phyloP scores from a whole-genome alignment of 2,113 vertebrate species.

The Neodontobutis hainanensis region DNA sequence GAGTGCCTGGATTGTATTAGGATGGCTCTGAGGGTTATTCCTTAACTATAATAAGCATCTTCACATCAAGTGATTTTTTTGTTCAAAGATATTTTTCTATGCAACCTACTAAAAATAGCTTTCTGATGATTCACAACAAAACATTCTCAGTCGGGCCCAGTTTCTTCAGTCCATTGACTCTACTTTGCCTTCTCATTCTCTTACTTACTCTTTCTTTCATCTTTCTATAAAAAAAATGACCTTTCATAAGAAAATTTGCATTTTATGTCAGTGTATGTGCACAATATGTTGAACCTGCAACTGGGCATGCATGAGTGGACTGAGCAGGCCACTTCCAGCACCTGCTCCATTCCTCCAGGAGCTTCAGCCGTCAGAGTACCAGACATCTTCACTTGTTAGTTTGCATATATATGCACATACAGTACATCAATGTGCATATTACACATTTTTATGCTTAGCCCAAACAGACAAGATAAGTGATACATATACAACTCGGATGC shows the following conservation, averaged over 20 bases:
- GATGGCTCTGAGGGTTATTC: constrained; percentile 17
- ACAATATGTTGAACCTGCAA: constrained; percentile 95
- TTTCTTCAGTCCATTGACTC: neutral
- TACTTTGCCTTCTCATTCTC: neutral
- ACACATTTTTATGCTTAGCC: constrained; percentile 27
- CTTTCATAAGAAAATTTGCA: constrained; percentile 9
- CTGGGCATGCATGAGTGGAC: constrained; percentile 75
- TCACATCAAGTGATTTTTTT: constrained; percentile 37
- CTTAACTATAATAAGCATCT: constrained; percentile 17
- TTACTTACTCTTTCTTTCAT: constrained; percentile 17
- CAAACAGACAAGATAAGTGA: constrained; percentile 79
- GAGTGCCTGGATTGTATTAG: neutral
- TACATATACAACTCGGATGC: constrained; percentile 75
- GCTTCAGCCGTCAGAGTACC: constrained; percentile 54
- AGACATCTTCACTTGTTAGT: constrained; percentile 69
- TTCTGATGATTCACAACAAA: neutral
- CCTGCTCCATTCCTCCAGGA: constrained; percentile 19
- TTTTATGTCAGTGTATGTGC: constrained; percentile 75
- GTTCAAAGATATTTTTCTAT: constrained; percentile 13
- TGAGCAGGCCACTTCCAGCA: neutral
- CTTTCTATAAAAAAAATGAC: neutral
- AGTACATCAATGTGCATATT: constrained; percentile 9
- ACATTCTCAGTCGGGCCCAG: neutral
- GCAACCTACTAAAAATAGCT: constrained; percentile 46
- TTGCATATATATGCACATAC: constrained; percentile 47